Base-by-base conservation (phyloP, 2,113 vertebrate genomes). In the Mobula birostris region DNA sequence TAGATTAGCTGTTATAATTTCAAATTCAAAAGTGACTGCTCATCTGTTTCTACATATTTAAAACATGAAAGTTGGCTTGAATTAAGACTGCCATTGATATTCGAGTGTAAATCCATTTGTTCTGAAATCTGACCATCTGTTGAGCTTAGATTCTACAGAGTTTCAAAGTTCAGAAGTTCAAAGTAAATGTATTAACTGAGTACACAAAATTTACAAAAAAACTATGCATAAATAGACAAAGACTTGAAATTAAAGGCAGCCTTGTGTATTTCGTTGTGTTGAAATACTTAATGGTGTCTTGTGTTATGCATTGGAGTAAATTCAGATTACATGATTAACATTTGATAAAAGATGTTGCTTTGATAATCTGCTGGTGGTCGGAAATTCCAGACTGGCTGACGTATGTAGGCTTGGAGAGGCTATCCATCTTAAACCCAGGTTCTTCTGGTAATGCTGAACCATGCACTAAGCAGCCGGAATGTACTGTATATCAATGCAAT, bases 271-370 rank as follows among this genome's bases (percentile, higher is more conserved):
- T 87, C 56, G 29, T 14, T 61, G 4, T 48, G 48, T 48, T 48
- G 48, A 48, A 48, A 48, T 48, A 48, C 48, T 21, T 27, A 61
- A 48, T 61, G 56, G 29, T 87, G 56, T 61, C 58, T 15, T 56
- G 7, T 61, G 83, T 87, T 87, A 61, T 61, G 82, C 82, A 85
- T 85, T 87, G 83, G 56, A 29, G 83, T 24, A 87, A 87, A 85
- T 58, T 85, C 82, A 85, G 56, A 61, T 87, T 63, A 61, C 56
- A 61, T 87, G 56, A 58, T 85, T 85, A 48, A 56, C 14, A 87
- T 11, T 11, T 0, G 14, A 61, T 9, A 0, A 29, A 58, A 61
- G 12, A 61, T 29, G 7, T 87, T 87, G 24, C 58, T 87, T 87
- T 87, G 83, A 3, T 87, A 61, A 63, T 87, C 56, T 87, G 27